Conservation (phyloP, 1,140 invertebrate genomes). For the Bombus difficillimus region DNA sequence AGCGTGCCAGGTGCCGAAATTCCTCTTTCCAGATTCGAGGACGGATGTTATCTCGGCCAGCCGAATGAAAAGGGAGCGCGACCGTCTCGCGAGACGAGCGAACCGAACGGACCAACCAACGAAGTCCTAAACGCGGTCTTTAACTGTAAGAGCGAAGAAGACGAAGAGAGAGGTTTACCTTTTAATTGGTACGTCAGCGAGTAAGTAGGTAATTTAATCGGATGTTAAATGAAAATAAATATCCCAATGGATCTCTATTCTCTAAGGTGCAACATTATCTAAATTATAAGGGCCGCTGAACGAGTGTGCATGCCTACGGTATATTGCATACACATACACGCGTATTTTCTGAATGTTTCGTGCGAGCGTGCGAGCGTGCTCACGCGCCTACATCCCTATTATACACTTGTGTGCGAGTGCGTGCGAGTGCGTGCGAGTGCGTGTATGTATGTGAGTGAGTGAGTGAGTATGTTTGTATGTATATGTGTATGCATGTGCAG, state of each 20-base stretch:
- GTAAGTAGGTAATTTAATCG: slow-evolving; percentile 76
- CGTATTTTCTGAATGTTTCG: slow-evolving; percentile 55
- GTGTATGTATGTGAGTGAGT: rapidly evolving
- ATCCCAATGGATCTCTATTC: slow-evolving; percentile 75
- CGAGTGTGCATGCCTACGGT: slow-evolving; percentile 59
- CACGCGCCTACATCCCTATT: background rate
- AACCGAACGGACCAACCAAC: slow-evolving; percentile 56
- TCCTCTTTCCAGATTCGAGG: slow-evolving; percentile 1
- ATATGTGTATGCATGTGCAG: background rate
- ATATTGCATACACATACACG: slow-evolving; percentile 54
- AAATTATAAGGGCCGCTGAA: slow-evolving; percentile 60
- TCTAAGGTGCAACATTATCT: slow-evolving; percentile 76
- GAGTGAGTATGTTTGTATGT: too few species aligned
- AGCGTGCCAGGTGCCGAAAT: background rate
- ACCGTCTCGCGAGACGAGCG: background rate
- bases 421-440: too few species aligned
- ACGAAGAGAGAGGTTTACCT: slow-evolving; percentile 51
- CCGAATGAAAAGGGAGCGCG: too few species aligned
- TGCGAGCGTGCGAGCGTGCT: slow-evolving; percentile 21
- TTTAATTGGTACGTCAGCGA: slow-evolving; percentile 55
- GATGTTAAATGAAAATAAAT: slow-evolving; percentile 67
- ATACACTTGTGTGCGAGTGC: background rate
- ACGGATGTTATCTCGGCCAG: background rate
- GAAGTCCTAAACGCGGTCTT: slow-evolving; percentile 67
- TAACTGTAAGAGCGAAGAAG: slow-evolving; percentile 51